Base-by-base conservation (phyloP, 1,140 invertebrate species). In the Tyrophagus putrescentiae region DNA sequence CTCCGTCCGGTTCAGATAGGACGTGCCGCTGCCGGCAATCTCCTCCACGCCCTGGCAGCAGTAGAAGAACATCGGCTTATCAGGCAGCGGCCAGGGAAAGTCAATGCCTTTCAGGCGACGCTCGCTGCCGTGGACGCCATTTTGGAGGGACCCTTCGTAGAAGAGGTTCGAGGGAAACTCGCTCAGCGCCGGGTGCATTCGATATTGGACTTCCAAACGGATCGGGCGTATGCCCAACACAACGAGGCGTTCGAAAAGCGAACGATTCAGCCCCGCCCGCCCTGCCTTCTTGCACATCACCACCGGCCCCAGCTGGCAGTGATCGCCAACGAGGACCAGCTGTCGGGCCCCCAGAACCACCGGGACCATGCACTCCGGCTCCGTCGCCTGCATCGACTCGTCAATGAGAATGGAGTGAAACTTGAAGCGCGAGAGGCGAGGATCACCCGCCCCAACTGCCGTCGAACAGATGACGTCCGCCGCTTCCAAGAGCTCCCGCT, bases 221-320 rank as follows among this genome's bases (percentile, higher is more conserved):
- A 96, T 91, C 0, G 93, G 93, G 42, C 91, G 77, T 62, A 96
- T 96, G 9, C 93, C 92, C 3, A 99, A 76, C 0, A 98, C 89
- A 0, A 99, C 95, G 0, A 99, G 75, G 16, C 96, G 77, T 71
- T 99, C 96, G 73, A 99, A 99, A 5, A 99, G 76, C 16, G 92
- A 97, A 71, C 98, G 94, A 0, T 90, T 93, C 1, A 99, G 78
- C 0, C 96, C 96, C 27, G 95, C 94, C 56, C 87, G 80, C 0
- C 93, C 91, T 0, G 96, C 94, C 72, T 98, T 97, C 72, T 99
- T 99, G 73, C 94, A 98, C 93, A 98, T 98, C 0, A 98, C 93
- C 0, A 98, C 93, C 0, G 94, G 94, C 0, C 94, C 93, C 28
- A 98, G 76, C 73, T 99, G 95, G 68, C 96, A 99, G 71, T 99